Evolutionary conservation across 2,888 invertebrate genomes (phyloP).

Genomic region (Parasteatoda lunata): DNA sequence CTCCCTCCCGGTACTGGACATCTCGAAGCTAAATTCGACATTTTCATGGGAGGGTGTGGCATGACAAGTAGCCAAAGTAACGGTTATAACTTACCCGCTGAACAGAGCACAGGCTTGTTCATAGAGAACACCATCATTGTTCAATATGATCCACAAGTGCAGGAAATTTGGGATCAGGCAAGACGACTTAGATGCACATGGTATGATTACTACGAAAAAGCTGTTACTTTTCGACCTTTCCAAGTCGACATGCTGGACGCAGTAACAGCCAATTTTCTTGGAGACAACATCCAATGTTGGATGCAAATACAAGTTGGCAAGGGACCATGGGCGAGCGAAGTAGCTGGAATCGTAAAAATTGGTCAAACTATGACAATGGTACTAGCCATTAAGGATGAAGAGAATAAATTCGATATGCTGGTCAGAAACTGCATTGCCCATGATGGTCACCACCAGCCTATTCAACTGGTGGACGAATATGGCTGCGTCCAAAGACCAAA

Average conservation of each 20-base stretch:
- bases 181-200: slow-evolving; percentile 93
- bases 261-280: slow-evolving; percentile 94
- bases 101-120: slow-evolving; percentile 84
- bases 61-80: slow-evolving; percentile 88
- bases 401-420: slow-evolving; percentile 96
- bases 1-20: slow-evolving; percentile 92
- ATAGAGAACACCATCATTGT: slow-evolving; percentile 93
- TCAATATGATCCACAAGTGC: slow-evolving; percentile 94
- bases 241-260: slow-evolving; percentile 94
- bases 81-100: slow-evolving; percentile 42
- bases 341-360: slow-evolving; percentile 95
- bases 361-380: slow-evolving; percentile 99
- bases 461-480: slow-evolving; percentile 92
- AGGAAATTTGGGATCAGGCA: slow-evolving; percentile 96
- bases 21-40: slow-evolving; percentile 92
- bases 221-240: slow-evolving; percentile 94
- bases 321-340: slow-evolving; percentile 97
- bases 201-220: slow-evolving; percentile 97
- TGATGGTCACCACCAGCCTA: slow-evolving; percentile 93
- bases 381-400: slow-evolving; percentile 94
- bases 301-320: slow-evolving; percentile 98
- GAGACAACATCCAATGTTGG: slow-evolving; percentile 96
- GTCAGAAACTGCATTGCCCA: slow-evolving; percentile 95
- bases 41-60: slow-evolving; percentile 93
- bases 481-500: slow-evolving; percentile 95